These are phyloP conservation scores for Halichondria panicea DNA, from an alignment of 37 sponge, comb jelly and placozoan genomes.

Conservation along the genomic window DNA sequence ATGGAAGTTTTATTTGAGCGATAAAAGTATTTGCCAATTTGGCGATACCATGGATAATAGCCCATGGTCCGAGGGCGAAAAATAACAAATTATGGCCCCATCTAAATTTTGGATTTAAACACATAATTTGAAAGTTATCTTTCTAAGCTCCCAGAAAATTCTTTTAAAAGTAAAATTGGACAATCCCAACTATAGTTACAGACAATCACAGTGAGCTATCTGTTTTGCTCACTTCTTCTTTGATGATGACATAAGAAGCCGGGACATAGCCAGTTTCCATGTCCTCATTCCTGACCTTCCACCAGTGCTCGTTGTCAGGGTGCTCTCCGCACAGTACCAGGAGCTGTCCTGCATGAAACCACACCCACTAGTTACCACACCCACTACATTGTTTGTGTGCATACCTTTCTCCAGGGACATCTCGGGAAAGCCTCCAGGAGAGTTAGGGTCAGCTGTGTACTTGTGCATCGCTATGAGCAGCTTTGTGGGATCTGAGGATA, in stretches of 20 bases:
- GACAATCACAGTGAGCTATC: too few species aligned
- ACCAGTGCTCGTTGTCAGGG: constrained; percentile 68
- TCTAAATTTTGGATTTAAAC: too few species aligned
- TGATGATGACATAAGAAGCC: constrained; percentile 54
- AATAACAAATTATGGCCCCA: too few species aligned
- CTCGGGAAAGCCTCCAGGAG: constrained; percentile 68
- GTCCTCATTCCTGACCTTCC: constrained; percentile 58
- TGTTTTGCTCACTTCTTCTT: too few species aligned
- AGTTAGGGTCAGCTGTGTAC: constrained; percentile 42
- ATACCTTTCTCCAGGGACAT: constrained; percentile 52
- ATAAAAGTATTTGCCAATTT: too few species aligned
- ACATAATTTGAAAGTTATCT: too few species aligned
- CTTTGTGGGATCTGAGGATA: constrained; percentile 12
- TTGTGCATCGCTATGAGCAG: constrained; percentile 21
- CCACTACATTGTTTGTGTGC: neutral
- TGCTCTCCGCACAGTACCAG: constrained; percentile 48
- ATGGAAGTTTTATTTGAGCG: too few species aligned
- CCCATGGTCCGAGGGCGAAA: too few species aligned
- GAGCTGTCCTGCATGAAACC: constrained; percentile 32
- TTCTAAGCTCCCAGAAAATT: too few species aligned
- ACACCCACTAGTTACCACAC: neutral
- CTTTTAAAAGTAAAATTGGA: too few species aligned
- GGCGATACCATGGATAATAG: too few species aligned
- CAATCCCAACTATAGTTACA: too few species aligned
- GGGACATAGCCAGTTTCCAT: constrained; percentile 69